Evolutionary conservation across 2,113 vertebrate genomes (phyloP), one percentile per base, ranked within the genome.

Genomic region (Cryptomyrus ogoouensis): DNA sequence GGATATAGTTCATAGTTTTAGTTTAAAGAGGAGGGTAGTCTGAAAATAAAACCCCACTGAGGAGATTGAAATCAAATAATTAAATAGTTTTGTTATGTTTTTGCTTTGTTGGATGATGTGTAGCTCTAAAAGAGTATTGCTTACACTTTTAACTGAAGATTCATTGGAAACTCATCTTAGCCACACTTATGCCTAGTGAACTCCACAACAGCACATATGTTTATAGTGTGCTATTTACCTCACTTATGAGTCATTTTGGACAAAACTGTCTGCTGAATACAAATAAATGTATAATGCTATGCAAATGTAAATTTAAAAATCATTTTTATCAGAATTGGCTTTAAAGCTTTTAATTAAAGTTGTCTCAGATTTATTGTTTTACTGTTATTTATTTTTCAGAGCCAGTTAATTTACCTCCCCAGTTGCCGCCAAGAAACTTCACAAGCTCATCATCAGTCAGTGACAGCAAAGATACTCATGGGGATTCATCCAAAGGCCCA

Each of bases 351-450:
- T 70, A 70, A 70, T 70, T 70, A 70, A 27, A 70, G 62, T 70
- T 70, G 62, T 70, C n/a, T 70, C n/a, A 13, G n/a, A 70, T 70
- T 70, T 70, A 70, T 70, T 70, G n/a, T 31, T 70, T 27, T 83
- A 83, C 77, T 83, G 10, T 8, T 44, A 44, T n/a, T 89, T 95
- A 91, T 92, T 74, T 90, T 91, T 85, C 91, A 99, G 98, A 99
- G 58, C 89, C 91, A 83, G 85, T 92, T 31, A 91, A 90, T 83
- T 93, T 93, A 0, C 98, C 98, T 0, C 98, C 98, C 0, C 95
- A 97, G 93, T 95, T 99, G 87, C 98, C 98, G 8, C 98, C 98
- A 0, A 97, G 98, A 88, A 97, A 96, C 93, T 93, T 98, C 92
- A 13, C 93, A 2, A 4, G 91, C n/a, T 47, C 92, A 5, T 0